Conservation (phyloP, 2,113 vertebrate species). For the Phylloscopus trochilus region DNA sequence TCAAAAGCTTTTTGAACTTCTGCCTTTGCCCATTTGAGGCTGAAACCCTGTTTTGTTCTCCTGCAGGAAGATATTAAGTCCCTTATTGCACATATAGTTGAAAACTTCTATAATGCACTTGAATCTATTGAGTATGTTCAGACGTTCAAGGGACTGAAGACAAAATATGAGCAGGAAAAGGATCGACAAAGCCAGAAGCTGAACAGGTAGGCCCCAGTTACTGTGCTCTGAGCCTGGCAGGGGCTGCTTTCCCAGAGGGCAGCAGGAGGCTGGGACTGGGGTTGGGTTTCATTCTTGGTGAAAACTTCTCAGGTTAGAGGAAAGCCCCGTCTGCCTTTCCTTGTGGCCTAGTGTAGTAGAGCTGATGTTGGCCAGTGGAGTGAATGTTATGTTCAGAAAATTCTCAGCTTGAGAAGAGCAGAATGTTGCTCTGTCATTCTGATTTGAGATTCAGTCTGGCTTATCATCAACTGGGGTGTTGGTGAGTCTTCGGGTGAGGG, state of each 20-base stretch:
- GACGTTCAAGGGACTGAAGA: slow-evolving; percentile 97
- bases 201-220: slow-evolving; percentile 80
- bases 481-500: background rate
- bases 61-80: slow-evolving; percentile 95
- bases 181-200: slow-evolving; percentile 92
- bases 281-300: background rate
- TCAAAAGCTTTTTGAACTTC: background rate
- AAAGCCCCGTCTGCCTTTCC: background rate
- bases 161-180: slow-evolving; percentile 96
- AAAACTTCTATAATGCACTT: slow-evolving; percentile 98
- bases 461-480: no score
- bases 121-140: slow-evolving; percentile 98
- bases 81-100: slow-evolving; percentile 96
- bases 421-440: background rate
- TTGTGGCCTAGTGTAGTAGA: background rate
- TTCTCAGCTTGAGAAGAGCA: background rate
- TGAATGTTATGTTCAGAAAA: background rate
- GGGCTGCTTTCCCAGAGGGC: background rate
- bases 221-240: background rate
- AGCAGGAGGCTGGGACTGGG: background rate
- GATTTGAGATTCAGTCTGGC: background rate
- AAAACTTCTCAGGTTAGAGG: background rate
- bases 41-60: slow-evolving; percentile 47
- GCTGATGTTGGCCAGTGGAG: background rate
- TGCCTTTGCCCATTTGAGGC: background rate